These are phyloP conservation scores for Yasuhikotakia modesta DNA, from an alignment of 2,797 vertebrate genomes.

Conservation along the genomic window DNA sequence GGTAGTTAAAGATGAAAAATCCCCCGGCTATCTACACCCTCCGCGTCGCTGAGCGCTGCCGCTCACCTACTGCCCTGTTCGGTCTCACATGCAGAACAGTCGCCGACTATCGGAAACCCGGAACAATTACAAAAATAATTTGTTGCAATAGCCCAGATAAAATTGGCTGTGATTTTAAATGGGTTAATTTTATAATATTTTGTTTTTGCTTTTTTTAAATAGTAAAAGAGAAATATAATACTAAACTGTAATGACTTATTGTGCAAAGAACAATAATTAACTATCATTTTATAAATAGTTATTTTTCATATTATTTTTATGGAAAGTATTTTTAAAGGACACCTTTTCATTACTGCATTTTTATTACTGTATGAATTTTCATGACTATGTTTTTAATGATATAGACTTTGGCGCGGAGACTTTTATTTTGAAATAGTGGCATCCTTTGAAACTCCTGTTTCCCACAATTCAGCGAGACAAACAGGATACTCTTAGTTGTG, in stretches of 20 bases:
- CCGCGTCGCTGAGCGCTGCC: neutral
- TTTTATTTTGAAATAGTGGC: conserved; percentile 43
- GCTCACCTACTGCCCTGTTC: too few relatives aligned
- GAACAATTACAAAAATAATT: neutral
- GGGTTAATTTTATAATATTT: neutral
- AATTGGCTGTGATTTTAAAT: neutral
- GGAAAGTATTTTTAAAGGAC: too few relatives aligned
- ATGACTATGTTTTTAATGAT: too few relatives aligned
- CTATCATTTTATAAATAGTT: neutral
- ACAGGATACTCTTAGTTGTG: conserved; percentile 35
- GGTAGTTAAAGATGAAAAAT: neutral
- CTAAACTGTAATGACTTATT: neutral
- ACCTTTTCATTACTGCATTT: too few relatives aligned
- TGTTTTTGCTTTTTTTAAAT: neutral
- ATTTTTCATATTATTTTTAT: neutral
- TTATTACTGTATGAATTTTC: too few relatives aligned
- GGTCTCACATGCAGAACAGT: neutral
- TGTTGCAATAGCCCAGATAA: neutral
- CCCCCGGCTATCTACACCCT: neutral
- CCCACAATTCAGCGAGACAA: conserved; percentile 43
- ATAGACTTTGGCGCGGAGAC: too few relatives aligned
- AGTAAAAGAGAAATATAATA: neutral
- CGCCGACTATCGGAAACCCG: neutral
- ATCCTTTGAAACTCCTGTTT: conserved; percentile 28
- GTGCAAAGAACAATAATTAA: neutral